Percentiles rank a stretch among this genome's conserved stretches.
These are phyloP conservation scores for Halichoeres trimaculatus DNA, from an alignment of 2,113 vertebrate genomes.

Conservation along the genomic window DNA sequence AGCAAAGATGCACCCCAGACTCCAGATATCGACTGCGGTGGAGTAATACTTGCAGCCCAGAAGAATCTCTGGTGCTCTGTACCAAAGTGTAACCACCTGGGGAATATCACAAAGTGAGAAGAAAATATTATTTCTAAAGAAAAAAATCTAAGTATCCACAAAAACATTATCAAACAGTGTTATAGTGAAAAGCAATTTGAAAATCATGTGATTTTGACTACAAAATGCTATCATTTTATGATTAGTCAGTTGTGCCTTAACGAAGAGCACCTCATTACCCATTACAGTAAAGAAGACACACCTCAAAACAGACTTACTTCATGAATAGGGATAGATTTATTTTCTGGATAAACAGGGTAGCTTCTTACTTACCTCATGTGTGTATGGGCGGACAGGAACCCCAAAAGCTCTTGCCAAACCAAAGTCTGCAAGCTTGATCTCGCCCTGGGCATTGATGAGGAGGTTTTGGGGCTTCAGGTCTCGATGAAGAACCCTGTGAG, in stretches of 20 bases:
- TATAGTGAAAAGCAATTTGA: too few relatives aligned
- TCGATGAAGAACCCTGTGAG: constrained; percentile 93
- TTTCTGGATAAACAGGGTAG: not conserved
- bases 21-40: constrained; percentile 97
- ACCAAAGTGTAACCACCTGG: constrained; percentile 96
- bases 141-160: too few relatives aligned
- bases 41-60: constrained; percentile 97
- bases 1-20: constrained; percentile 95
- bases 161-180: too few relatives aligned
- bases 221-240: too few relatives aligned
- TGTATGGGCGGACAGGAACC: constrained; percentile 95
- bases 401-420: constrained; percentile 94
- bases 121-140: too few relatives aligned
- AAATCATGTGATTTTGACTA: too few relatives aligned
- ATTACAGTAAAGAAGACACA: too few relatives aligned
- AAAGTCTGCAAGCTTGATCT: constrained; percentile 97
- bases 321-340: too few relatives aligned
- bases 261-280: too few relatives aligned
- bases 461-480: constrained; percentile 97
- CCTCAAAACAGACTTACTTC: too few relatives aligned
- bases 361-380: constrained; percentile 87
- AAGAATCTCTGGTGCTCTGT: constrained; percentile 95
- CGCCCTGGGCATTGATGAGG: constrained; percentile 93
- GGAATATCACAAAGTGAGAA: constrained; percentile 1
- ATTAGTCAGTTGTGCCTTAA: too few relatives aligned